A percentile compares a stretch with the other conserved stretches of the same genome.
phyloP scores from a whole-genome alignment of 2,113 vertebrate genomes.

The Seriola quinqueradiata region DNA sequence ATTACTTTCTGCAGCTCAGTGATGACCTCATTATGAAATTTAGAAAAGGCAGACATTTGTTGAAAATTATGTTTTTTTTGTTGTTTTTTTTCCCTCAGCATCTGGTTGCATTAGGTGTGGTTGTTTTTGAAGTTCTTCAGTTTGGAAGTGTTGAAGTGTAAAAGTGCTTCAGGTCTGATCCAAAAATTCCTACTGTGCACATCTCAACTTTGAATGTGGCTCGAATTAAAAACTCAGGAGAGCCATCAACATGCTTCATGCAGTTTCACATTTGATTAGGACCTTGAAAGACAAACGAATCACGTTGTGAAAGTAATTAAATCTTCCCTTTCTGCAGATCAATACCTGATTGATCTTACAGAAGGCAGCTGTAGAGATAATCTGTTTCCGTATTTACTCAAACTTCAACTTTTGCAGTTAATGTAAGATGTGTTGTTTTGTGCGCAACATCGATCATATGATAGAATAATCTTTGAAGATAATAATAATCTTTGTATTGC shows the following conservation, averaged over 20 bases:
- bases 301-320: constrained; percentile 22
- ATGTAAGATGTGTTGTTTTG: neutral
- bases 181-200: constrained; percentile 1
- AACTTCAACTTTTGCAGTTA: neutral
- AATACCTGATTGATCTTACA: constrained; percentile 13
- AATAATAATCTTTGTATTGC: neutral
- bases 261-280: constrained; percentile 23
- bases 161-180: neutral
- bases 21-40: neutral
- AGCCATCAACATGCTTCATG: constrained; percentile 5
- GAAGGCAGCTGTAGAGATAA: neutral
- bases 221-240: constrained; percentile 18
- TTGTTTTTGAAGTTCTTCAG: constrained; percentile 12
- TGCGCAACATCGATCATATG: neutral
- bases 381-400: neutral
- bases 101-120: neutral
- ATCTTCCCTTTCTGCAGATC: constrained; percentile 10
- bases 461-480: neutral
- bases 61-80: no score
- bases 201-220: constrained; percentile 3
- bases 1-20: neutral
- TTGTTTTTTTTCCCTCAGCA: neutral
- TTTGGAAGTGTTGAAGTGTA: neutral
- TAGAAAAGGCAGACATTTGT: neutral
- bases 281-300: constrained; percentile 11